These are phyloP conservation scores for Petrolisthes manimaculis DNA, from an alignment of 2,888 invertebrate species.

Conservation along the genomic window DNA sequence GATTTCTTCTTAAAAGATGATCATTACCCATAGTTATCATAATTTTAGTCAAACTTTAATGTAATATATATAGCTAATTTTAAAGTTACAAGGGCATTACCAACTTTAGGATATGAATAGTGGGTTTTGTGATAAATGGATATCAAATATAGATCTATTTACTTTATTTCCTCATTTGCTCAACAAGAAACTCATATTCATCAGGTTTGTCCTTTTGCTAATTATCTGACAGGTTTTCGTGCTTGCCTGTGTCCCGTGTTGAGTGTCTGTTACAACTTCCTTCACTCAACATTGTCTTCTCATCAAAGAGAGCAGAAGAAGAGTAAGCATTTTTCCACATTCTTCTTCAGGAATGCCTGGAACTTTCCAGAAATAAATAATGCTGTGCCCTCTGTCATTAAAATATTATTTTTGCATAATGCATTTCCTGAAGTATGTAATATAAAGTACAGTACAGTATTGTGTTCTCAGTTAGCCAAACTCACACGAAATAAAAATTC, in stretches of 20 bases:
- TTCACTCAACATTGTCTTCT: slow-evolving; percentile 96
- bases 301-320: slow-evolving; percentile 88
- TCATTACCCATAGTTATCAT: background rate
- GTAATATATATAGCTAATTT: background rate
- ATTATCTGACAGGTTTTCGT: slow-evolving; percentile 86
- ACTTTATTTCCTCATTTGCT: background rate
- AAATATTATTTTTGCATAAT: no score
- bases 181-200: background rate
- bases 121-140: background rate
- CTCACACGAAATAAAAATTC: no score
- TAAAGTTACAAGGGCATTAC: background rate
- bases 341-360: background rate
- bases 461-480: no score
- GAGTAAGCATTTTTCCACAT: slow-evolving; percentile 23
- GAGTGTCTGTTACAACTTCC: slow-evolving; percentile 96
- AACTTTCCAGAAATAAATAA: no score
- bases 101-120: background rate
- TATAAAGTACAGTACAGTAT: no score
- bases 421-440: no score
- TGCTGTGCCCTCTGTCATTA: no score
- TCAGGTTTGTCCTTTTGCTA: background rate
- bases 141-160: background rate
- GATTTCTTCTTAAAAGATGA: background rate
- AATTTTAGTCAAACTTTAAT: background rate
- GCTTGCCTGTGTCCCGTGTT: slow-evolving; percentile 93